Conservation (phyloP, 2,888 invertebrate species). For the Noctuana brunneofusca region DNA sequence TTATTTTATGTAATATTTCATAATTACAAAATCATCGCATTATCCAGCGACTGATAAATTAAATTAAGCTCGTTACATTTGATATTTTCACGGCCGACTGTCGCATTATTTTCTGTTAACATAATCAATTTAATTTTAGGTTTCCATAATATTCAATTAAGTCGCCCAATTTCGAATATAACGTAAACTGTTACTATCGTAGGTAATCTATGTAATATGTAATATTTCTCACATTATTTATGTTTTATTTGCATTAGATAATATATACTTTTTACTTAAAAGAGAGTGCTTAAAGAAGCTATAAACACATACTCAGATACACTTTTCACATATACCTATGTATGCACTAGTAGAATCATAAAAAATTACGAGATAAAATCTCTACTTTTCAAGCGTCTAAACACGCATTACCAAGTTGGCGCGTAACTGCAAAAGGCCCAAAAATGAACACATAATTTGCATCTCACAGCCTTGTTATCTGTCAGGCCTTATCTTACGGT, state of each 20-base stretch:
- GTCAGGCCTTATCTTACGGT: neutral
- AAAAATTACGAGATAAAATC: too few species aligned
- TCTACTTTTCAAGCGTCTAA: too few species aligned
- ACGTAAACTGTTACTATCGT: too few species aligned
- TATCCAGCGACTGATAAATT: neutral
- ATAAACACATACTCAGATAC: too few species aligned
- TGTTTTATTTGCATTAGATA: neutral
- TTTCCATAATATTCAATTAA: neutral
- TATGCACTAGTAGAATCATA: too few species aligned
- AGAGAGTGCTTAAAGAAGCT: too few species aligned
- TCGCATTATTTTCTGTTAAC: constrained; percentile 1
- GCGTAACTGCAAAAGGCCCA: neutral
- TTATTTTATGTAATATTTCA: constrained; percentile 1
- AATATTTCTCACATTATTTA: neutral
- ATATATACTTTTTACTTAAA: neutral
- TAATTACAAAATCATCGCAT: neutral
- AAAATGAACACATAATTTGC: neutral
- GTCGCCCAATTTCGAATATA: neutral
- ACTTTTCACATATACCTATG: too few species aligned
- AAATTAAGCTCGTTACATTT: neutral
- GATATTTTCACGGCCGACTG: neutral
- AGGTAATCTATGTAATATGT: too few species aligned
- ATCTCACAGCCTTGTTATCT: constrained; percentile 4
- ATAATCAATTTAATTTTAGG: neutral
- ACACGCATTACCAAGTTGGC: neutral